Conservation (phyloP, 2,797 vertebrate genomes). For the Nannoperca australis region DNA sequence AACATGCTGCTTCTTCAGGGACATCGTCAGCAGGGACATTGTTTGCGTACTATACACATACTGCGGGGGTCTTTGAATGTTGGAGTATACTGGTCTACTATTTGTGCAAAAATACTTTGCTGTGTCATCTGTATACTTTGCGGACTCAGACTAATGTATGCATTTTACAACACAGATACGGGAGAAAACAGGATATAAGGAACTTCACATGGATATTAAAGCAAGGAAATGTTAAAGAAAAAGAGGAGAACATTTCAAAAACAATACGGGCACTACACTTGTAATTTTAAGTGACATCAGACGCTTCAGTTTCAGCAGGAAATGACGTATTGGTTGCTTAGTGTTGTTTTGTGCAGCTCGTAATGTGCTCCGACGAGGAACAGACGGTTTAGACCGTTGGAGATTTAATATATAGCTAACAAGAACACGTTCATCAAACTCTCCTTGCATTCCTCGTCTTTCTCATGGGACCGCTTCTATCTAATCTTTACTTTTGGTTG, state of each 20-base stretch:
- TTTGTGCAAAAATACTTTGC: conserved; percentile 7
- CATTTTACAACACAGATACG: background rate
- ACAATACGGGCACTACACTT: no score
- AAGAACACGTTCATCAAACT: background rate
- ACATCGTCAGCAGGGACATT: no score
- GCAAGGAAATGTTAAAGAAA: background rate
- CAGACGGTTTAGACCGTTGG: conserved; percentile 3
- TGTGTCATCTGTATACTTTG: background rate
- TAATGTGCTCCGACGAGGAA: conserved; percentile 58
- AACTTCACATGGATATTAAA: background rate
- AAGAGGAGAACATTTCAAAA: background rate
- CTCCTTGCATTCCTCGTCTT: background rate
- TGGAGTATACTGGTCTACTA: background rate
- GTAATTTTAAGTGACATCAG: no score
- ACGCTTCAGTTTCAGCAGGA: conserved; percentile 34
- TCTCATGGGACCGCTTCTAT: background rate
- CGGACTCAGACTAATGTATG: background rate
- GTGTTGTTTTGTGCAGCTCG: conserved; percentile 67
- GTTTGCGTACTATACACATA: no score
- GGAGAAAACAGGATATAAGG: background rate
- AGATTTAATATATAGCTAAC: background rate
- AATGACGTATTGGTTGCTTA: conserved; percentile 27
- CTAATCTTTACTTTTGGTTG: background rate
- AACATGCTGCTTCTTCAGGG: no score
- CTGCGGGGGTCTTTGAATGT: no score